Evolutionary conservation across 35 echinoderm and acorn worm species (phyloP), one percentile per base, ranked within the genome.

Genomic region (Ophiothrix spiculata): DNA sequence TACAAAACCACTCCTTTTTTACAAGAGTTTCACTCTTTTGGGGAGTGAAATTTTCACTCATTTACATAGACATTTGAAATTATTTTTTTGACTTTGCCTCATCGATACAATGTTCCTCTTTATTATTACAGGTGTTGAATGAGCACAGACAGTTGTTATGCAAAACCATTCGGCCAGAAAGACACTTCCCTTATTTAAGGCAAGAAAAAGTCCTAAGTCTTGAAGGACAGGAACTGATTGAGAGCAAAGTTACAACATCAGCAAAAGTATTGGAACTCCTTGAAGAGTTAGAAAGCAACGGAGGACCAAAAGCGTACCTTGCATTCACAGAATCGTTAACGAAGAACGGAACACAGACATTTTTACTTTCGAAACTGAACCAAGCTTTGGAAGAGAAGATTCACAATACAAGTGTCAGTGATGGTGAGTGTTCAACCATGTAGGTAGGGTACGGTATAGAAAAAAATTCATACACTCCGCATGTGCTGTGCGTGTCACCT

Each of bases 281-380:
- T 37, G 81, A 84, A 17, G 81, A 84, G 31, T 35, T 84, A 64
- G 32, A 84, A 37, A 84, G 32, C 21, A 84, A 64, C 33, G 81
- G 81, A 12, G 54, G 81, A 36, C 81, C 81, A 28, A 84, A 63
- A 60, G 81, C 81, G 33, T 37, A 36, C 11, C 14, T 35, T 33
- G 33, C 45, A 15, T 84, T 84, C 45, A 54, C 69, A 8, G 56
- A 84, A 28, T 63, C 81, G 25, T 28, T 84, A n/a, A 25, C 3
- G 32, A 84, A 60, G 21, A 56, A 84, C 13, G 54, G 54, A 69
- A 84, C 81, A 35, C 81, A 84, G 31, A 42, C 1, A 34, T 69
- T 34, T 23, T 45, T 84, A 1, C 11, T 84, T 21, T 64, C 0
- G 37, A 32, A 19, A 60, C 29, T 84, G 35, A 84, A 84, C 32